phyloP scores from a whole-genome alignment of 2,888 invertebrate species.

The Leuctra nigra region DNA sequence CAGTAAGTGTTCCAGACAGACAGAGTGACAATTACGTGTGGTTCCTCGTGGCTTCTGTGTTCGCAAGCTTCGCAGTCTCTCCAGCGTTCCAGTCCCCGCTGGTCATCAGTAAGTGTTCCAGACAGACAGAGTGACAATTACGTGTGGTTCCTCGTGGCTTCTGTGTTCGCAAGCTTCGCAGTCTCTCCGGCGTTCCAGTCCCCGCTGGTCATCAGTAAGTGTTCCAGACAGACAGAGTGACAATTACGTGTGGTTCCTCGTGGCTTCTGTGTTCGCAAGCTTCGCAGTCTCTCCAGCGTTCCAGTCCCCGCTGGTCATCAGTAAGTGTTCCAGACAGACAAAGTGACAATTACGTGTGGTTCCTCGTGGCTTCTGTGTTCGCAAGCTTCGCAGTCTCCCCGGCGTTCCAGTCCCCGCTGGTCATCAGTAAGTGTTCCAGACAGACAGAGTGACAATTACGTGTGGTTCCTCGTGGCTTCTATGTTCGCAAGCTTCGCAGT shows the following conservation, averaged over 20 bases:
- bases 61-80: slow-evolving; percentile 43
- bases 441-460: too few relatives aligned
- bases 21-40: slow-evolving; percentile 40
- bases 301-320: slow-evolving; percentile 41
- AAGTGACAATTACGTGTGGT: slow-evolving; percentile 41
- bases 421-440: slow-evolving; percentile 15
- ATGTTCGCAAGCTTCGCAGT: slow-evolving; percentile 43
- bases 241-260: slow-evolving; percentile 41
- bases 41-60: slow-evolving; percentile 41
- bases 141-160: slow-evolving; percentile 41
- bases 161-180: slow-evolving; percentile 42
- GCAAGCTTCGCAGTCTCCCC: slow-evolving; percentile 44
- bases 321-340: too few relatives aligned
- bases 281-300: slow-evolving; percentile 43
- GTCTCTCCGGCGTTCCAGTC: slow-evolving; percentile 44
- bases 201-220: slow-evolving; percentile 36
- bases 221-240: too few relatives aligned
- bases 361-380: slow-evolving; percentile 41
- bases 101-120: slow-evolving; percentile 28
- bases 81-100: slow-evolving; percentile 45
- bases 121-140: too few relatives aligned
- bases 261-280: slow-evolving; percentile 42
- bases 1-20: slow-evolving; percentile 15
- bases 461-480: slow-evolving; percentile 41
- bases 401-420: slow-evolving; percentile 44